Evolutionary conservation across 2,113 vertebrate species (phyloP).

Genomic region (Crotalus horridus): DNA sequence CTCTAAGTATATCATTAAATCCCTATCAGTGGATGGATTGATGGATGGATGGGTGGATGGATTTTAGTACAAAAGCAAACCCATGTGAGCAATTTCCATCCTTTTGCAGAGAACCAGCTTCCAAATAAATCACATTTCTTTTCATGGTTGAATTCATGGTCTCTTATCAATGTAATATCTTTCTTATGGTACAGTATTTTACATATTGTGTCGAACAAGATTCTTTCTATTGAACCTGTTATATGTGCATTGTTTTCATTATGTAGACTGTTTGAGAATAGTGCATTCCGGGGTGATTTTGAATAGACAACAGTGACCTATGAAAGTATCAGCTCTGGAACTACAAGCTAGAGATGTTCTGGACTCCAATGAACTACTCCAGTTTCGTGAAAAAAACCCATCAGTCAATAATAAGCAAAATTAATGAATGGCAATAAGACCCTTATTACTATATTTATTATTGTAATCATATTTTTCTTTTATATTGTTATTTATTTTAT

Average conservation of each 20-base stretch:
- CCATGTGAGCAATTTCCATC: not conserved
- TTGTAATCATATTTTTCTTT: constrained; percentile 24
- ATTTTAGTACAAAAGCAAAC: not conserved
- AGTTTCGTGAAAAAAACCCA: constrained; percentile 57
- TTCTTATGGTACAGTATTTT: constrained; percentile 65
- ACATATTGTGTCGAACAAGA: constrained; percentile 58
- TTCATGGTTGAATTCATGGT: not conserved
- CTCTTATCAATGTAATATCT: constrained; percentile 45
- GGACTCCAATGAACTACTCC: constrained; percentile 70
- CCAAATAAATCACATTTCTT: not conserved
- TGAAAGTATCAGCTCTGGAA: constrained; percentile 79
- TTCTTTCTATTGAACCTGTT: constrained; percentile 76
- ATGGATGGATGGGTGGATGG: not conserved
- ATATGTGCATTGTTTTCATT: constrained; percentile 84
- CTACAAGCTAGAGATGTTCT: constrained; percentile 84
- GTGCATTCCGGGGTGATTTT: constrained; percentile 83
- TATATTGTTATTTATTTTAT: constrained; percentile 38
- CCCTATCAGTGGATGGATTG: not conserved
- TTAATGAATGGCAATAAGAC: constrained; percentile 71
- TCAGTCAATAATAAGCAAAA: constrained; percentile 61
- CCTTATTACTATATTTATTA: constrained; percentile 59
- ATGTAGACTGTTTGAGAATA: constrained; percentile 93
- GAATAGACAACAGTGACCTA: constrained; percentile 82
- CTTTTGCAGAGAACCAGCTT: not conserved
- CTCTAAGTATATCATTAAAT: not conserved